Percentiles rank a stretch among this genome's conserved stretches.
Conservation (phyloP, 2,113 vertebrate genomes). For the Perognathus longimembris region DNA sequence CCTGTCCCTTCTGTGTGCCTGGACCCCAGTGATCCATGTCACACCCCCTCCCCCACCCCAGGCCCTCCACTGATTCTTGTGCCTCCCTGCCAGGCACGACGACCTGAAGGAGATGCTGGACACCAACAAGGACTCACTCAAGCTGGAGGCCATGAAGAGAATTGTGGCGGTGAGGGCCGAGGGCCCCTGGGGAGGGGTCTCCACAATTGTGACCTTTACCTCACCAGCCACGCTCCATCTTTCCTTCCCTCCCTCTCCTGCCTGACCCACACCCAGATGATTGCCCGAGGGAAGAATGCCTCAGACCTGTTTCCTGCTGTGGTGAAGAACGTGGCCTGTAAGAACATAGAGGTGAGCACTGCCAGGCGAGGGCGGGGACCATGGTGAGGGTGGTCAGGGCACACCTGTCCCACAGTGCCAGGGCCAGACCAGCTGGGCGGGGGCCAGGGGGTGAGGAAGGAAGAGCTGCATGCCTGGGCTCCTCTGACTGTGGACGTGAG, state of each 20-base stretch:
- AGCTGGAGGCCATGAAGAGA: conserved; percentile 99
- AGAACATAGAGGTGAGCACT: conserved; percentile 96
- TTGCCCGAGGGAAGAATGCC: conserved; percentile 97
- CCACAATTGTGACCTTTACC: not conserved
- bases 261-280: conserved; percentile 90
- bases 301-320: conserved; percentile 98
- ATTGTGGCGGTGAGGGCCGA: conserved; percentile 95
- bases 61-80: not conserved
- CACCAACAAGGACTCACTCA: conserved; percentile 98
- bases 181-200: rapidly evolving
- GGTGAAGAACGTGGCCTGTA: conserved; percentile 98
- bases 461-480: not conserved
- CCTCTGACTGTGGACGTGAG: not conserved
- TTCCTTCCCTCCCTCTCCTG: not conserved
- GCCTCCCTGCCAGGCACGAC: conserved; percentile 90
- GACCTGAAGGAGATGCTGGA: conserved; percentile 99
- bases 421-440: not conserved
- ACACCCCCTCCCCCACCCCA: not conserved
- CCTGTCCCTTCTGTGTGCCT: not conserved
- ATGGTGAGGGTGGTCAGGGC: rapidly evolving
- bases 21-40: not conserved
- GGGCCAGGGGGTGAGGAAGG: not conserved
- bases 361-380: too few relatives aligned
- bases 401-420: not conserved
- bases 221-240: not conserved